A percentile compares a stretch with the other conserved stretches of the same genome.
These are phyloP conservation scores for Xiphophorus hellerii DNA, from an alignment of 2,113 vertebrate genomes.

Conservation along the genomic window DNA sequence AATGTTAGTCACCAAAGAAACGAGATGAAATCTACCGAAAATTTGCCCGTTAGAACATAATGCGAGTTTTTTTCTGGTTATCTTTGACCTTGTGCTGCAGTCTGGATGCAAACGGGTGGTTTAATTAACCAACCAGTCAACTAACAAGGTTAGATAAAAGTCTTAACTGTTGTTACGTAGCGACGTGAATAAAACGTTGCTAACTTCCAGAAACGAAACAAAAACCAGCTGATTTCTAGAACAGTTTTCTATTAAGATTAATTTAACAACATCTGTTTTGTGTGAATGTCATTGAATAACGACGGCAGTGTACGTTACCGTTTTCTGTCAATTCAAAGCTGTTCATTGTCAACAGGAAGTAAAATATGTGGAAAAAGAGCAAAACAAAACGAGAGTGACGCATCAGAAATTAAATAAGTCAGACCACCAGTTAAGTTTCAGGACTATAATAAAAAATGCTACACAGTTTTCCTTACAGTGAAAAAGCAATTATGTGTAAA, in stretches of 20 bases:
- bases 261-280: not conserved
- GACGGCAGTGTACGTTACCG: not conserved
- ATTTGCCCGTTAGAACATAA: not conserved
- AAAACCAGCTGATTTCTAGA: not conserved
- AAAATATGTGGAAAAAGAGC: not conserved
- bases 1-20: conserved; percentile 11
- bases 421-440: no score
- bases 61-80: conserved; percentile 11
- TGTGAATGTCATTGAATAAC: not conserved
- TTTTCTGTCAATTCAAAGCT: not conserved
- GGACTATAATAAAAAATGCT: not conserved
- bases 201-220: conserved; percentile 43
- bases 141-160: not conserved
- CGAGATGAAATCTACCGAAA: not conserved
- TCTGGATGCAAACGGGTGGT: not conserved
- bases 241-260: not conserved
- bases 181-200: not conserved
- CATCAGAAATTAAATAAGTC: not conserved
- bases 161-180: not conserved
- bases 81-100: no score
- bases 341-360: not conserved
- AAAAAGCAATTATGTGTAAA: no score
- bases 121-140: not conserved
- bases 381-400: not conserved
- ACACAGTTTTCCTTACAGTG: no score